Base-by-base conservation (phyloP, 2,113 vertebrate genomes). In the Pachyramphus minor region DNA sequence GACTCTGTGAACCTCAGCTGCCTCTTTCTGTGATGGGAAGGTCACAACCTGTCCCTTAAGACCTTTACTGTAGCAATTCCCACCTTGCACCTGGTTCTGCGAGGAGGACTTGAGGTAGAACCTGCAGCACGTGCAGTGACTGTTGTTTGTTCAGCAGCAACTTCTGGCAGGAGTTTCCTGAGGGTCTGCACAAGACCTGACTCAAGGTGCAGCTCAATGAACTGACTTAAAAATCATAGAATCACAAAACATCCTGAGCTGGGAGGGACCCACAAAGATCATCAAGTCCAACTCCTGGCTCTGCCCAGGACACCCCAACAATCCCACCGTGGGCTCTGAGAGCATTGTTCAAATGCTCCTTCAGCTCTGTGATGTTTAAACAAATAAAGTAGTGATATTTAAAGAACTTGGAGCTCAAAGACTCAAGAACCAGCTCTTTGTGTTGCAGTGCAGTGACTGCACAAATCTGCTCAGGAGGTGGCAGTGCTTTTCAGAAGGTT, bases 361-460 rank as follows among this genome's bases (percentile, higher is more conserved):
- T 12, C 27, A 30, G 60, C 37, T 41, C 60, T 63, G 60, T 41
- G 37, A 14, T 41, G 13, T 41, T 63, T 63, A 14, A 63, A 30
- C 21, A 30, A 17, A 17, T 18, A 13, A 30, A 63, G 16, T 5
- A 50, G 35, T 45, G 14, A 33, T 24, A 42, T 9, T 84, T 37
- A 52, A 77, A 16, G 37, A 49, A 25, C 33, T 60, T 24, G 15
- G 25, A 74, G 28, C 37, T 49, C 31, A 33, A 52, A 52, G 45
- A 33, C 11, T 21, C 35, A 9, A 62, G 50, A 62, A 41, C 14
- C 39, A 12, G 3, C 37, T 45, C 31, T 76, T 30, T 2, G 7
- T 14, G 1, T 47, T 59, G 53, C 5, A 2, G 25, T 30, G 2
- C 35, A 23, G 1, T 12, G 50, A 52, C 41, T 0, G 1, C 14